phyloP scores from a whole-genome alignment of 2,797 vertebrate species.

The Antrozous pallidus region DNA sequence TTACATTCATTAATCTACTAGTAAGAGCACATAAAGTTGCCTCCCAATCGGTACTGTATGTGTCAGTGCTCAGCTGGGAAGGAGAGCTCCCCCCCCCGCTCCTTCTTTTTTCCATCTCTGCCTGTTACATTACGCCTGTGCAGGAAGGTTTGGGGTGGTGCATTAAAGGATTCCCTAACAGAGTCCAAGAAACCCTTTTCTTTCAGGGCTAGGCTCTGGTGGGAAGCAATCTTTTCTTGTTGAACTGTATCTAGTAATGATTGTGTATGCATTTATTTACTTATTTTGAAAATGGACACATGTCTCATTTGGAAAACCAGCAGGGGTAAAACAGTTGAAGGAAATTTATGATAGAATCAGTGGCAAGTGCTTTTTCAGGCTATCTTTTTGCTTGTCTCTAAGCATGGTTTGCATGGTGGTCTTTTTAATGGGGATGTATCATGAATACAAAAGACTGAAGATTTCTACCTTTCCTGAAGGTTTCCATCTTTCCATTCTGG shows the following conservation, averaged over 20 bases:
- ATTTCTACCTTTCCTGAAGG: constrained; percentile 16
- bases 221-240: neutral
- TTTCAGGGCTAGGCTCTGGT: neutral
- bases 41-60: constrained; percentile 72
- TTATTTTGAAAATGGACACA: constrained; percentile 28
- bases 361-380: neutral
- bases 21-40: constrained; percentile 84
- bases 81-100: neutral
- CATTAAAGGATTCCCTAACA: neutral
- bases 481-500: neutral
- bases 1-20: constrained; percentile 88
- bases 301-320: constrained; percentile 53
- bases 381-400: neutral
- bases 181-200: neutral
- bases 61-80: constrained; percentile 72
- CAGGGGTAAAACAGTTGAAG: constrained; percentile 11
- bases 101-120: neutral
- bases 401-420: neutral
- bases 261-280: neutral
- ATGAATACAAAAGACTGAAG: neutral
- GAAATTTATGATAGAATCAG: constrained; percentile 16
- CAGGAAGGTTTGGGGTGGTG: neutral
- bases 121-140: neutral
- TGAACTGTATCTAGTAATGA: neutral
- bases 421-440: neutral